A percentile compares a stretch with the other conserved stretches of the same genome.
These are phyloP conservation scores for Bruchidius siliquastri DNA, from an alignment of 2,888 invertebrate genomes.

Conservation along the genomic window DNA sequence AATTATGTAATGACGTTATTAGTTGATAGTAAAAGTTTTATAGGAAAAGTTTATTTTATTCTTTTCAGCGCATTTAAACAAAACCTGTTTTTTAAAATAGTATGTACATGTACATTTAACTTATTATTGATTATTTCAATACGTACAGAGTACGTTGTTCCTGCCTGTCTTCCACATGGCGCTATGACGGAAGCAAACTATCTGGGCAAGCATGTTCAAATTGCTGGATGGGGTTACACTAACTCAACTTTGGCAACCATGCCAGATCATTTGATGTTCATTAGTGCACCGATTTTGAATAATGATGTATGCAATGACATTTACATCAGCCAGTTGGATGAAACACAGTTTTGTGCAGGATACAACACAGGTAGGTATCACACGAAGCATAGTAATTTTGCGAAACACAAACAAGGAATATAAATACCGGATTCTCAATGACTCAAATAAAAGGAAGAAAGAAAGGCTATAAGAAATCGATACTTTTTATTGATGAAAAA, in stretches of 20 bases:
- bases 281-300: conserved; percentile 37
- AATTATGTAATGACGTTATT: no score
- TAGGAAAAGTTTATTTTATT: no score
- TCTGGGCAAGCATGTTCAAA: conserved; percentile 47
- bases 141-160: conserved; percentile 50
- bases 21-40: no score
- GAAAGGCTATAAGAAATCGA: no score
- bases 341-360: conserved; percentile 41
- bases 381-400: no score
- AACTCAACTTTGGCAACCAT: conserved; percentile 24
- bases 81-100: no score
- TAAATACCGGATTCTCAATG: no score
- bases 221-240: conserved; percentile 51
- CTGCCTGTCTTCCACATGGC: conserved; percentile 54
- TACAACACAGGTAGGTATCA: conserved; percentile 39
- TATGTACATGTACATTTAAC: no score
- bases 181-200: conserved; percentile 40
- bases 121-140: background rate
- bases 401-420: no score
- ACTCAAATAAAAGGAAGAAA: no score
- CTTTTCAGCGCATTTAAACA: no score
- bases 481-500: no score
- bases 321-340: conserved; percentile 6
- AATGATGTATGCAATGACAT: conserved; percentile 23
- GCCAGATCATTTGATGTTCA: conserved; percentile 36